Evolutionary conservation across 1,140 invertebrate genomes (phyloP).

Genomic region (Chrysopa pallens): DNA sequence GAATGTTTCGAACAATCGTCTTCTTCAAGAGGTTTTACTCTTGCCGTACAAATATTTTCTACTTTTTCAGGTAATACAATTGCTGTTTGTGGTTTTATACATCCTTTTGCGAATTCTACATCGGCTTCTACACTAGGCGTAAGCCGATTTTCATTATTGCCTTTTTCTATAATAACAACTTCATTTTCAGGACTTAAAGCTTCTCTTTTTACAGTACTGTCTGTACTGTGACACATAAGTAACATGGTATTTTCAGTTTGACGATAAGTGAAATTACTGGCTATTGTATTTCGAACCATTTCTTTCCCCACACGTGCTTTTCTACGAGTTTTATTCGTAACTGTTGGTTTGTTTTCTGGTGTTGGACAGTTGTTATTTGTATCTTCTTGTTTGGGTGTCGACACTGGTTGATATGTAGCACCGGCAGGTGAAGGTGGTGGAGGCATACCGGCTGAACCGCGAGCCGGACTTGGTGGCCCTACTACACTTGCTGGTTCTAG

Average conservation of each 20-base stretch:
- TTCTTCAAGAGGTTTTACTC: too few relatives aligned
- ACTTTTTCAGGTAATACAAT: too few relatives aligned
- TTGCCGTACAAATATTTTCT: too few relatives aligned
- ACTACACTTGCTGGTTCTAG: conserved; percentile 37
- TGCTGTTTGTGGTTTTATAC: too few relatives aligned
- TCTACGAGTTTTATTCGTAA: conserved; percentile 17
- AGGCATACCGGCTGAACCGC: conserved; percentile 38
- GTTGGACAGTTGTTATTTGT: neutral
- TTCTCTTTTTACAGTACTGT: conserved; percentile 17
- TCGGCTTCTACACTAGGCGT: conserved; percentile 9
- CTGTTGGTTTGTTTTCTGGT: conserved; percentile 7
- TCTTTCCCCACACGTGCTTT: conserved; percentile 45
- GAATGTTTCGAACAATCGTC: too few relatives aligned
- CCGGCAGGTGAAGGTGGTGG: conserved; percentile 28
- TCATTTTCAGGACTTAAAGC: conserved; percentile 17
- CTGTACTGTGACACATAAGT: conserved; percentile 20
- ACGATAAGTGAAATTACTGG: conserved; percentile 17
- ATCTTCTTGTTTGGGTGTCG: conserved; percentile 5
- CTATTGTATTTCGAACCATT: conserved; percentile 38
- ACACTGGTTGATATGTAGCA: conserved; percentile 16
- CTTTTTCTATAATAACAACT: conserved; percentile 1
- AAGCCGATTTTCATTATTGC: conserved; percentile 3
- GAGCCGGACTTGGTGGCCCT: conserved; percentile 45
- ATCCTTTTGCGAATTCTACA: conserved; percentile 10
- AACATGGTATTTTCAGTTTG: conserved; percentile 21